Conservation (phyloP, 2,113 vertebrate species). For the Sander vitreus region DNA sequence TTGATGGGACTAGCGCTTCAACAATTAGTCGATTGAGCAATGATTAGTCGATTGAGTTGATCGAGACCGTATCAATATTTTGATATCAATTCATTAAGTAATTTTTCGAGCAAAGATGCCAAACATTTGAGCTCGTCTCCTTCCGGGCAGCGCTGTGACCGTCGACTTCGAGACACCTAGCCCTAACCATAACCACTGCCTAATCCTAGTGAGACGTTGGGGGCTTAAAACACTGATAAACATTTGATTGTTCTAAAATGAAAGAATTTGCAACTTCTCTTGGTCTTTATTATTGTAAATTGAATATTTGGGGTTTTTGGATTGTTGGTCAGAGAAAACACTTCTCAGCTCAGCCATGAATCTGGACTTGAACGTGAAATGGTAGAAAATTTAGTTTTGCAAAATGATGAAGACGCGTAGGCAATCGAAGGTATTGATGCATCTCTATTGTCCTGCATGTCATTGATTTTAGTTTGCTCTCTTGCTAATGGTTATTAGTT, state of each 20-base stretch:
- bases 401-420: not conserved
- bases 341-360: no score
- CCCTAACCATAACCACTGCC: no score
- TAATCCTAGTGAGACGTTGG: no score
- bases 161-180: no score
- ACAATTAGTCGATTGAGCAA: not conserved
- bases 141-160: no score
- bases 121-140: not conserved
- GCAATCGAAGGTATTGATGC: not conserved
- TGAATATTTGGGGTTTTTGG: not conserved
- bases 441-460: not conserved
- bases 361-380: not conserved
- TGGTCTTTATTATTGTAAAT: not conserved
- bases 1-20: not conserved
- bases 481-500: not conserved
- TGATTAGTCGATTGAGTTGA: not conserved
- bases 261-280: not conserved
- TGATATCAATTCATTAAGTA: not conserved
- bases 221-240: not conserved
- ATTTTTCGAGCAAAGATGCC: not conserved
- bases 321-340: no score
- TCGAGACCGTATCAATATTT: not conserved
- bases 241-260: not conserved
- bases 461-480: not conserved
- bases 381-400: not conserved